Evolutionary conservation across 2,888 invertebrate genomes (phyloP), one percentile per base, ranked within the genome.

Genomic region (Actias luna): DNA sequence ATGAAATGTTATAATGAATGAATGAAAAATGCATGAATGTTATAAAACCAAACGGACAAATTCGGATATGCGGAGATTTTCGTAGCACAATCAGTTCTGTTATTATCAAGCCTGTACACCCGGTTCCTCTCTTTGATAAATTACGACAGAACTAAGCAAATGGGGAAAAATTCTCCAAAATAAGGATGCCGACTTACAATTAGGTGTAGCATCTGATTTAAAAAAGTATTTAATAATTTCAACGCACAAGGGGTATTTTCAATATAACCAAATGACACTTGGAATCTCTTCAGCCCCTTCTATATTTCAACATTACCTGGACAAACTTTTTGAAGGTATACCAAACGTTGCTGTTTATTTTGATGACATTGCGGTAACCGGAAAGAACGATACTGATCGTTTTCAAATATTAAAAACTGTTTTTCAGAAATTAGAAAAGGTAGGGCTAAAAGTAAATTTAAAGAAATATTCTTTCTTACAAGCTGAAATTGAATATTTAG

Each of bases 271-370:
- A 25, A 64, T 62, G 64, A 63, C 64, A 8, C 64, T 62, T 36
- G 65, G 63, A 27, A 65, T 64, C 12, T 63, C 66, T 4, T 63
- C 64, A 33, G 66, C 63, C 50, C 67, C 62, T 4, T 66, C 64
- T 22, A 66, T 68, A n/a, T 68, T 68, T 39, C 65, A 68, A 36
- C 63, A 63, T 35, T 63, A 62, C 12, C 50, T 67, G 1, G 64
- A 67, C 39, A 22, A 64, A 58, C 46, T 64, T 29, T 33, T 63
- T 1, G 42, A 5, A 18, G 58, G 35, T n/a, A 63, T 64, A 27
- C 62, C 66, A 10, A 64, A 66, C 25, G 57, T 55, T 7, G 65
- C 63, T 1, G n/a, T n/a, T n/a, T 65, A 63, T 33, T 65, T 67
- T 33, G 65, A 67, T 35, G 67, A 65, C 22, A 66, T 68, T 27